phyloP scores from a whole-genome alignment of 2,113 vertebrate genomes.

The Epinephelus cyanopodus region DNA sequence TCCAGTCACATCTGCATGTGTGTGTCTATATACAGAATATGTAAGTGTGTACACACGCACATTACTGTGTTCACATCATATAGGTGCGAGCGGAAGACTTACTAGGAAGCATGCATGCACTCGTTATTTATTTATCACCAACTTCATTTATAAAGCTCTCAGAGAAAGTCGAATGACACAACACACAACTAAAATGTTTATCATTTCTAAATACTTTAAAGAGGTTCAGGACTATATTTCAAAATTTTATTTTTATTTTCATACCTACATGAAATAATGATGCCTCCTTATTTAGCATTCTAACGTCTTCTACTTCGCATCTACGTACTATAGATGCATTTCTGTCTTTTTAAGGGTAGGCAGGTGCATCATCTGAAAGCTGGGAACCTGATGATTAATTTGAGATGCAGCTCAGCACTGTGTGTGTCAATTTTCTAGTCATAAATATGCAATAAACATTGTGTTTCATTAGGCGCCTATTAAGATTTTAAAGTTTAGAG shows the following conservation, averaged over 20 bases:
- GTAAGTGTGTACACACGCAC: neutral
- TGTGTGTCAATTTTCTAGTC: too few species aligned
- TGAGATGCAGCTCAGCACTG: too few species aligned
- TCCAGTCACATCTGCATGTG: neutral
- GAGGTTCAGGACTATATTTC: neutral
- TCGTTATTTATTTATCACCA: neutral
- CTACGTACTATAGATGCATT: too few species aligned
- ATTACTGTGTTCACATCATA: neutral
- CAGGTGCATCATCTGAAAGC: too few species aligned
- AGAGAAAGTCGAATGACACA: neutral
- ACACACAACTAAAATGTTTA: neutral
- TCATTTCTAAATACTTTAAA: neutral
- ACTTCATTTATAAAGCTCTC: neutral
- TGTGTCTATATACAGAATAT: neutral
- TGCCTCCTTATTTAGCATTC: neutral
- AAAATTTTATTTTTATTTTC: neutral
- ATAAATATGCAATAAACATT: too few species aligned
- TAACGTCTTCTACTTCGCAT: too few species aligned
- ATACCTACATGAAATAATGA: neutral
- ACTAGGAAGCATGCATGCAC: neutral
- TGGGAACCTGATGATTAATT: too few species aligned
- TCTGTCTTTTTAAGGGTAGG: too few species aligned
- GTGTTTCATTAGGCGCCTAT: too few species aligned
- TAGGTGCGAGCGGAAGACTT: neutral
- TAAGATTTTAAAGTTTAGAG: too few species aligned